These are phyloP conservation scores for Idaea aversata DNA, from an alignment of 2,888 invertebrate genomes.

Conservation along the genomic window DNA sequence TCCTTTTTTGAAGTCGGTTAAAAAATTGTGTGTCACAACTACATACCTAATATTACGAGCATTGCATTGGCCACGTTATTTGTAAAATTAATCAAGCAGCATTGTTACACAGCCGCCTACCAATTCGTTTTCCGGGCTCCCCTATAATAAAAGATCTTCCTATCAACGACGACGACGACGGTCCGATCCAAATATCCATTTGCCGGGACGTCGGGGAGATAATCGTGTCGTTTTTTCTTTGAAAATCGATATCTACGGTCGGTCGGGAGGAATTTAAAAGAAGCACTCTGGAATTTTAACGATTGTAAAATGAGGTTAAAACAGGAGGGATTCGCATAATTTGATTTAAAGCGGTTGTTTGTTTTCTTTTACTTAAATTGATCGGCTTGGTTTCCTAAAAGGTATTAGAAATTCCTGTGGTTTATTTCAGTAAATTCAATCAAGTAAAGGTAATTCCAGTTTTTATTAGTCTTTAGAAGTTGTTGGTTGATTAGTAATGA, in stretches of 20 bases:
- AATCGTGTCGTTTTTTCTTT: slow-evolving; percentile 27
- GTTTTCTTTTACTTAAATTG: slow-evolving; percentile 11
- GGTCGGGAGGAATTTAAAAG: slow-evolving; percentile 22
- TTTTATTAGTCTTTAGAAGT: neutral
- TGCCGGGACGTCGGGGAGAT: slow-evolving; percentile 29
- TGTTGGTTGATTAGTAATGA: no score
- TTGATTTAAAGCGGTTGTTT: slow-evolving; percentile 7
- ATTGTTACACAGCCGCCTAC: slow-evolving; percentile 21
- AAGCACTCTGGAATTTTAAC: slow-evolving; percentile 28
- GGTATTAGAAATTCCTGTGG: neutral
- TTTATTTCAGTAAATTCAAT: neutral
- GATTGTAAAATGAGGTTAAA: slow-evolving; percentile 28
- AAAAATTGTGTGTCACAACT: no score
- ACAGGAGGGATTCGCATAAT: slow-evolving; percentile 23
- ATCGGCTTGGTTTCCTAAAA: neutral
- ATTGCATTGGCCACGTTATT: slow-evolving; percentile 3
- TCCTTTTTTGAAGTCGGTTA: no score
- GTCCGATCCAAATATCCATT: slow-evolving; percentile 33
- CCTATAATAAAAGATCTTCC: slow-evolving; percentile 31
- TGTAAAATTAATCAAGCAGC: slow-evolving; percentile 29
- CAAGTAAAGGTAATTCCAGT: neutral
- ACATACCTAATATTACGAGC: no score
- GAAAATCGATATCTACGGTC: slow-evolving; percentile 22
- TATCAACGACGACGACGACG: slow-evolving; percentile 21
- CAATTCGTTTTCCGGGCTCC: slow-evolving; percentile 31